These are phyloP conservation scores for Elegia similella DNA, from an alignment of 2,888 invertebrate genomes.

Conservation along the genomic window DNA sequence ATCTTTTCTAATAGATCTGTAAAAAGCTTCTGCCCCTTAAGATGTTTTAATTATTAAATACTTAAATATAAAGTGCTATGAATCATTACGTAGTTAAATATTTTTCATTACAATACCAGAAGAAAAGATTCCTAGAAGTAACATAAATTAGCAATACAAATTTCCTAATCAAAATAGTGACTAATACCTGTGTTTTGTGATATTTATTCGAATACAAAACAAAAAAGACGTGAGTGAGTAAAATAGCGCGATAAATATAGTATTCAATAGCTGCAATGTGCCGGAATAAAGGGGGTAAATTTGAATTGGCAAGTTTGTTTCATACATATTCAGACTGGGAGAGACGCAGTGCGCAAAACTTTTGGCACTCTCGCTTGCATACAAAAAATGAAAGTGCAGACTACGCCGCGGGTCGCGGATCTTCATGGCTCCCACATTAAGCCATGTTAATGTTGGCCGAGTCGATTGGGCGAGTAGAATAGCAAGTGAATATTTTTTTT, in stretches of 20 bases:
- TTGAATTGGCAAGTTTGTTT: slow-evolving; percentile 71
- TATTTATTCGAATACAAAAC: no score
- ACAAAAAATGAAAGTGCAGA: slow-evolving; percentile 73
- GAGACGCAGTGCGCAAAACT: slow-evolving; percentile 79
- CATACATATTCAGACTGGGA: slow-evolving; percentile 70
- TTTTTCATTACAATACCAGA: no score
- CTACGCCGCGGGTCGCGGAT: slow-evolving; percentile 29
- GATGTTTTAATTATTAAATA: no score
- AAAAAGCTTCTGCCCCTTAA: no score
- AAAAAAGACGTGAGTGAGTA: background rate
- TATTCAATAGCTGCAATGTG: slow-evolving; percentile 55
- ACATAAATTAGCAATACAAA: no score
- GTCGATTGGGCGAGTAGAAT: background rate
- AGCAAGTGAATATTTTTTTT: background rate
- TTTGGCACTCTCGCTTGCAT: slow-evolving; percentile 79
- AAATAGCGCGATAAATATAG: slow-evolving; percentile 14
- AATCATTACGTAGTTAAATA: no score
- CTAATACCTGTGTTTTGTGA: no score
- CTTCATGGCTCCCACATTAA: slow-evolving; percentile 49
- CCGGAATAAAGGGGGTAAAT: slow-evolving; percentile 62
- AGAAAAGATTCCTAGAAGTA: no score
- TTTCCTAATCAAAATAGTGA: no score
- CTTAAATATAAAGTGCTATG: no score
- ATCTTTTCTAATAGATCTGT: no score
- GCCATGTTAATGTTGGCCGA: slow-evolving; percentile 16